phyloP scores from a whole-genome alignment of 2,113 vertebrate species.

The Cyanoderma ruficeps region DNA sequence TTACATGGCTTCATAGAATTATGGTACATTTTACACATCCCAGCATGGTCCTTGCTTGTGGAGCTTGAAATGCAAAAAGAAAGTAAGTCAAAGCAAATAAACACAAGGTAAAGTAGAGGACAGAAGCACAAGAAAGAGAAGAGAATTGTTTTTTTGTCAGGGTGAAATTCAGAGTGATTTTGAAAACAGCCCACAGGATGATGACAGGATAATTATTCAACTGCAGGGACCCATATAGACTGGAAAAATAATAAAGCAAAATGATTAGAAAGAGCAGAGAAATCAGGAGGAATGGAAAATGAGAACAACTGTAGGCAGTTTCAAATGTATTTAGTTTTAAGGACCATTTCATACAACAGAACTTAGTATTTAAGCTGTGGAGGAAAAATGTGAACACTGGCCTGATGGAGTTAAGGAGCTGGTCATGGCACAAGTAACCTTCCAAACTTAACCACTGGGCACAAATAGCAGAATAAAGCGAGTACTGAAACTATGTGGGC shows the following conservation, averaged over 20 bases:
- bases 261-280: not conserved
- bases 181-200: not conserved
- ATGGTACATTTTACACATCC: not conserved
- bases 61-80: not conserved
- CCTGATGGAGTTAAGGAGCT: not conserved
- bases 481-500: not conserved
- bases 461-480: not conserved
- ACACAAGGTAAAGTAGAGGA: not conserved
- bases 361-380: not conserved
- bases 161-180: not conserved
- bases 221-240: not conserved
- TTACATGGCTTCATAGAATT: not conserved
- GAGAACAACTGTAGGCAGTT: not conserved
- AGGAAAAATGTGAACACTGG: not conserved
- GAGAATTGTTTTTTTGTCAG: not conserved
- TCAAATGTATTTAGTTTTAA: not conserved
- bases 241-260: slow-evolving; percentile 6
- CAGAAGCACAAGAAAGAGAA: not conserved
- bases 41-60: not conserved
- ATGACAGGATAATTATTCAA: not conserved
- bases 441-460: not conserved
- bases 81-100: slow-evolving; percentile 8
- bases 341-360: not conserved
- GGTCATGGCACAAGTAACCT: not conserved
- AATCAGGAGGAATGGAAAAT: not conserved